Base-by-base conservation (phyloP, 2,888 invertebrate genomes). In the Xylota segnis region DNA sequence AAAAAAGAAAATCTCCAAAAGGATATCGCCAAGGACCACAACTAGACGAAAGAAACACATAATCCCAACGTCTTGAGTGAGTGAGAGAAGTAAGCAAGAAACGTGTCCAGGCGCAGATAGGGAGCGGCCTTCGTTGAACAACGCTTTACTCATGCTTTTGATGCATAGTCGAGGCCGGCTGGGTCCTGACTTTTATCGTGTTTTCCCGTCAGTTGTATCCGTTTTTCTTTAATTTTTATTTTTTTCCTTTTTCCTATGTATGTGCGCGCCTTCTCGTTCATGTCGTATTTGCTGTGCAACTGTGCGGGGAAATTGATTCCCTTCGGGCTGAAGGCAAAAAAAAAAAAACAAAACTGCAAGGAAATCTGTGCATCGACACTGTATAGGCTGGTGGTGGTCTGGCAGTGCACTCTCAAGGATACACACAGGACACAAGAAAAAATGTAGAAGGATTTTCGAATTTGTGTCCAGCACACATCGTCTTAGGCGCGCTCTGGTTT, bases 381-480 rank as follows among this genome's bases (percentile, higher is more conserved):
- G 54, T 52, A 45, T 72, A 71, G 81, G 79, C 71, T 65, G 52
- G 59, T 47, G 56, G 77, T 66, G 56, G 68, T 61, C 68, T 70
- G 59, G 29, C 45, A 52, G 54, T 56, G 71, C 76, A 61, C 59
- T 59, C 54, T 70, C 58, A 66, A 77, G 65, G 29, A 74, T 7
- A 61, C 12, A 32, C 12, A 32, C 16, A 58, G 54, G 2, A 74
- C 47, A 68, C 10, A 6, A 56, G 16, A 5, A 72, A 0, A 32
- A 59, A 68, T 50, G 63, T 14, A 75, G 10, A 79, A 86, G 76
- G 86, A 82, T 86, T 86, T 86, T 37, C 27, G 86, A 76, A 86
- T 86, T 86, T 86, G 77, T 86, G 86, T 86, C 86, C 86, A 82
- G 81, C 66, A 82, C 86, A 86, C 81, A 86, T 86, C 86, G 86